Base-by-base conservation (phyloP, 2,888 invertebrate species). In the Bibio marci region DNA sequence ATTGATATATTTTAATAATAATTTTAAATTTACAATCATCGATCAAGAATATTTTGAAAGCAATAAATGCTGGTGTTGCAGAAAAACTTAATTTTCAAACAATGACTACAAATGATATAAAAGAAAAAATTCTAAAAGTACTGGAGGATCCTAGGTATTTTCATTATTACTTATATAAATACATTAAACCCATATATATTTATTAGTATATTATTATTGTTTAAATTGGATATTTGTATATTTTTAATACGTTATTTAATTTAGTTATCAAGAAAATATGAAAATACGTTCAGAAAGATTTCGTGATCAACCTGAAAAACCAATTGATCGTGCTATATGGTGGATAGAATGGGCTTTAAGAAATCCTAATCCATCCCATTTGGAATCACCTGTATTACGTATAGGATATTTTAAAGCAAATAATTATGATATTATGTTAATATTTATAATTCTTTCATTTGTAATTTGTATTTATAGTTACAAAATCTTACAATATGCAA, bases 331-430 rank as follows among this genome's bases (percentile, higher is more conserved):
- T 33, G 51, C 48, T 8, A 40, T 48, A 31, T 52, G 51, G 51
- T 52, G 49, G 49, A 50, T 49, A 34, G 50, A 52, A 19, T 49
- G 49, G 37, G 46, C 48, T 25, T 45, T 52, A 17, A 35, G 51
- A 15, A 47, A 52, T 39, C 46, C 46, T 31, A 48, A 49, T 39
- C 46, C 49, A 7, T 43, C 46, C 37, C 45, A 48, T 30, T 41
- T 48, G n/a, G 43, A 45, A 40, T 43, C 44, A 7, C 36, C 42
- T 4, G 36, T 36, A 17, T 8, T 40, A 15, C 14, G 17, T 17
- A 30, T 37, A 15, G 40, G 33, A 26, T 40, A 36, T 25, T 32
- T 32, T 33, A 18, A 10, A 14, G 30, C 38, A 32, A 41, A 40
- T 37, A 4, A 22, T 22, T 22, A 22, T 22, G 22, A 22, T 22